phyloP scores from a whole-genome alignment of 2,888 invertebrate species.

The Mamestra brassicae region DNA sequence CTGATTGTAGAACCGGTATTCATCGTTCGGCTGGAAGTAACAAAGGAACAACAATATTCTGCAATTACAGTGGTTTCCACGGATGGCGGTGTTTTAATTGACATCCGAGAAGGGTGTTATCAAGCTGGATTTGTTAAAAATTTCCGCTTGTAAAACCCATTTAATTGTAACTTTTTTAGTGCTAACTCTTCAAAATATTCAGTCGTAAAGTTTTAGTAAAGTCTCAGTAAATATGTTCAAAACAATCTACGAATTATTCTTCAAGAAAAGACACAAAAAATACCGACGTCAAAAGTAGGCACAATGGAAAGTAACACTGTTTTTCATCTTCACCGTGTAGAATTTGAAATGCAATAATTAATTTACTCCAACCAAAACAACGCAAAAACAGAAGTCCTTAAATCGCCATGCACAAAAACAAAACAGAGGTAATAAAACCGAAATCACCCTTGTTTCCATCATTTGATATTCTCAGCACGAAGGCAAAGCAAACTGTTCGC shows the following conservation, averaged over 20 bases:
- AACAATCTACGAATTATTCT: no score
- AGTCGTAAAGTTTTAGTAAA: no score
- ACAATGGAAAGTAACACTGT: no score
- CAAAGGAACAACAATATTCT: not conserved
- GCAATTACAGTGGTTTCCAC: constrained; percentile 1
- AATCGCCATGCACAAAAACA: not conserved
- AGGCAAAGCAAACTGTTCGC: constrained; percentile 35
- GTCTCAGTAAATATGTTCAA: no score
- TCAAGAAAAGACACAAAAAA: no score
- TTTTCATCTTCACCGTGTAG: no score
- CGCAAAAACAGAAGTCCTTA: not conserved
- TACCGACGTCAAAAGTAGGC: no score
- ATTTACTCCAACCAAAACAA: not conserved
- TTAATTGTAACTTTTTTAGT: not conserved
- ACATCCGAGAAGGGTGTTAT: not conserved
- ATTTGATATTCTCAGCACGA: constrained; percentile 59
- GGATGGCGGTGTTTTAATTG: not conserved
- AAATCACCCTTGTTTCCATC: constrained; percentile 39
- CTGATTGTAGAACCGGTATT: constrained; percentile 19
- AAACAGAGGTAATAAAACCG: constrained; percentile 19
- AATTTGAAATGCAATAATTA: not conserved
- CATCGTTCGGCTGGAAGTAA: constrained; percentile 5
- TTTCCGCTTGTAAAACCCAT: not conserved
- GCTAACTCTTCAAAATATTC: no score
- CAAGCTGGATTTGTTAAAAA: constrained; percentile 1